phyloP scores from a whole-genome alignment of 2,888 invertebrate species.

The Tridacna crocea region DNA sequence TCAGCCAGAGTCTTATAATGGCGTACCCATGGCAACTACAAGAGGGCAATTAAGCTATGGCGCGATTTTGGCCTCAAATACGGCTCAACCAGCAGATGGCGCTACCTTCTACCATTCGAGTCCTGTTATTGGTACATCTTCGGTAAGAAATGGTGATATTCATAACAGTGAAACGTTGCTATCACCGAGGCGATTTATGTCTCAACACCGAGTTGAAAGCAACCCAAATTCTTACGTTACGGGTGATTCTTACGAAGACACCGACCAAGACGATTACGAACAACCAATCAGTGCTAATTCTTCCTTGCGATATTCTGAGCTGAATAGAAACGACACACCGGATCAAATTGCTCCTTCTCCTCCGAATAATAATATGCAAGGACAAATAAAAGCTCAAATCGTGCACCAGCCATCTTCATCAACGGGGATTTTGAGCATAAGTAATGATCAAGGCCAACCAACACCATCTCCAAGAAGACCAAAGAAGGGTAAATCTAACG shows the following conservation, averaged over 20 bases:
- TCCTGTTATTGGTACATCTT: background rate
- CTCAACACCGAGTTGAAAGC: constrained; percentile 14
- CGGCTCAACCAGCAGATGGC: constrained; percentile 2
- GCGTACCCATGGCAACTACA: constrained; percentile 41
- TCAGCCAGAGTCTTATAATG: constrained; percentile 19
- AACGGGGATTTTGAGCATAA: background rate
- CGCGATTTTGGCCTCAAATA: constrained; percentile 56
- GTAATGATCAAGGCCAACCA: background rate
- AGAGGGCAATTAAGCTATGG: constrained; percentile 59
- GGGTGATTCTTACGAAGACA: constrained; percentile 24
- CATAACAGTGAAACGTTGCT: constrained; percentile 27
- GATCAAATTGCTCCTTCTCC: constrained; percentile 28
- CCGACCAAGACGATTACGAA: constrained; percentile 51
- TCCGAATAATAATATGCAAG: background rate
- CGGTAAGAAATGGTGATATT: background rate
- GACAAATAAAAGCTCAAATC: background rate
- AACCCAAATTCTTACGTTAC: constrained; percentile 30
- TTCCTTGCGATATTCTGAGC: constrained; percentile 39
- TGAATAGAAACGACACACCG: constrained; percentile 14
- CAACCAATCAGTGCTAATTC: constrained; percentile 46
- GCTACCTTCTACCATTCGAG: constrained; percentile 15
- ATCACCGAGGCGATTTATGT: constrained; percentile 23
- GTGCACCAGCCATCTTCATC: background rate
- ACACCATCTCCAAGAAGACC: constrained; percentile 10
- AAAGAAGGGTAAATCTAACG: constrained; percentile 4